Evolutionary conservation across 2,797 vertebrate species (phyloP), one percentile per base, ranked within the genome.

Genomic region (Manis pentadactyla): DNA sequence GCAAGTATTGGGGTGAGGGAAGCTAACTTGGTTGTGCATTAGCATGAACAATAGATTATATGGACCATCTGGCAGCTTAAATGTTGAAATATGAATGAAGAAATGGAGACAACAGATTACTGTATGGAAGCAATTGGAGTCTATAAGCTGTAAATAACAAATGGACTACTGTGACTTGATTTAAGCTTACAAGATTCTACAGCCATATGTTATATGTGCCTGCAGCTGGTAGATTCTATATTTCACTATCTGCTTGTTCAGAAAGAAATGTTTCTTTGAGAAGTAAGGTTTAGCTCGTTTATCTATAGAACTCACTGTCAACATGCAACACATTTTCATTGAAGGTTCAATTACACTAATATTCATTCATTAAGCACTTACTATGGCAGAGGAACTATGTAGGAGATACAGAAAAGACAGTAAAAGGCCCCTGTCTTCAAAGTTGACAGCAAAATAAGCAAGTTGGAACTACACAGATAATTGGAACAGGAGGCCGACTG

Each of bases 131-230:
- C 29, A 77, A 59, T 90, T 71, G 88, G 78, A 95, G 78, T 90
- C 93, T 96, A 95, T 98, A 74, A 79, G 71, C 75, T 94, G 77
- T 63, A 97, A 96, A 94, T 84, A 92, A 96, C 95, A 97, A 98
- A 83, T 86, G 97, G 79, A 96, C 92, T 89, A 39, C 85, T 96
- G 87, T 73, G 55, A 97, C 97, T 97, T 96, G 63, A 98, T 98
- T 98, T 98, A 83, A 77, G 86, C 92, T 98, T 97, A 98, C 98
- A 98, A 97, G 95, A 97, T 98, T 97, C 88, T 97, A 87, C 63
- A 90, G 59, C 96, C 84, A 94, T 90, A 96, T 96, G 95, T 83
- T 96, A 97, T 46, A 46, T 46, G 42, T 46, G 42, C 42, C 42
- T 46, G 42, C 42, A 46, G 42, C 42, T 46, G 51, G 57, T 66